Evolutionary conservation across 2,113 vertebrate genomes (phyloP), one percentile per base, ranked within the genome.

Genomic region (Blennius ocellaris): DNA sequence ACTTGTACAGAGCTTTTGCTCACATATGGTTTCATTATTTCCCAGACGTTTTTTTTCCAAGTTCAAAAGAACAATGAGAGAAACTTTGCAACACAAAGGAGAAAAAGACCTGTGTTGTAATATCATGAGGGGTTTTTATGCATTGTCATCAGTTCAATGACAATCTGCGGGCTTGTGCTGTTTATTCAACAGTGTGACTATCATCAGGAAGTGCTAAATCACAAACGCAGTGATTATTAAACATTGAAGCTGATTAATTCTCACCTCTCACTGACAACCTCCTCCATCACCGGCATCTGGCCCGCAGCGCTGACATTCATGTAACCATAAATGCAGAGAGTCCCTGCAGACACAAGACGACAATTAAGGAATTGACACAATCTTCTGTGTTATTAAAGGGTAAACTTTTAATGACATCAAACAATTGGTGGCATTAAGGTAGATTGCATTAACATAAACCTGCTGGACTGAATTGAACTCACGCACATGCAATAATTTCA

Each of bases 221-320:
- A 30, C 21, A 30, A 30, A 30, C 21, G 21, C 21, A 30, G 21
- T 30, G 21, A 30, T 30, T 30, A 30, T 30, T 2, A 30, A 30
- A 30, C 21, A 30, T 30, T 30, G 21, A 57, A 21, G 52, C 1
- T 59, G 78, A 75, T 60, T 62, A 48, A 12, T 54, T 60, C 96
- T 91, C 93, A 99, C 97, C 96, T 97, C 94, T 97, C 95, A 97
- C 93, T 95, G 91, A 94, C 94, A 91, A 95, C 93, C 93, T 96
- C 94, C 90, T 97, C 97, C 97, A 99, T 99, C 95, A 94, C 96
- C 96, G 93, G 95, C 95, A 95, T 79, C 88, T 94, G 92, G 94
- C 95, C 95, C 92, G 91, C 87, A 91, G 71, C 90, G 89, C 93
- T 89, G 89, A 90, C 84, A 89, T 86, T 93, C 94, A 95, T 95